phyloP scores from a whole-genome alignment of 2,113 vertebrate species.

The Pelobates fuscus region DNA sequence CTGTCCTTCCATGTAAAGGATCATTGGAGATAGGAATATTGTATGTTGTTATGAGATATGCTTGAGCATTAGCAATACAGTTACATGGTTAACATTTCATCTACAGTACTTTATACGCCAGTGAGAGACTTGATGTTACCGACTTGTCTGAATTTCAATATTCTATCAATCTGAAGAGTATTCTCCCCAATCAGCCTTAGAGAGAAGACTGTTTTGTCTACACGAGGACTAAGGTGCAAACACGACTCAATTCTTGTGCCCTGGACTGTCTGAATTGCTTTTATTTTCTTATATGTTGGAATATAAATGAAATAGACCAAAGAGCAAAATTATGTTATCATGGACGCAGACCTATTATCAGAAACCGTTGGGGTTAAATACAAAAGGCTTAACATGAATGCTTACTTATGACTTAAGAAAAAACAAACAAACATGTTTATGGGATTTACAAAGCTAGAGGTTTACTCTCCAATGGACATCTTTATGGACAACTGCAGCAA shows the following conservation, averaged over 20 bases:
- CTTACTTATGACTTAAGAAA: constrained; percentile 46
- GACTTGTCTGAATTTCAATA: constrained; percentile 58
- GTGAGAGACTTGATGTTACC: constrained; percentile 59
- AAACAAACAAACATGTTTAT: constrained; percentile 36
- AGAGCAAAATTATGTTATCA: constrained; percentile 84
- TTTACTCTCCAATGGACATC: constrained; percentile 56
- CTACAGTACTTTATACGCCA: constrained; percentile 52
- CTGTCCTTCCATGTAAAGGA: constrained; percentile 61
- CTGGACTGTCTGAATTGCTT: constrained; percentile 86
- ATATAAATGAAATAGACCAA: constrained; percentile 94
- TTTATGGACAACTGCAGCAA: constrained; percentile 52
- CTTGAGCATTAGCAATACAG: constrained; percentile 68
- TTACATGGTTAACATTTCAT: constrained; percentile 64
- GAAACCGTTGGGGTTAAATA: constrained; percentile 59
- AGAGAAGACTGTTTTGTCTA: constrained; percentile 63
- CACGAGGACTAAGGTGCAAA: constrained; percentile 65
- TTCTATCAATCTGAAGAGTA: constrained; percentile 60
- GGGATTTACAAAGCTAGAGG: constrained; percentile 58
- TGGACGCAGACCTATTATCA: constrained; percentile 67
- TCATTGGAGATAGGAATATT: constrained; percentile 58
- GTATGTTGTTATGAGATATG: constrained; percentile 56
- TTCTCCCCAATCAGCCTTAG: constrained; percentile 64
- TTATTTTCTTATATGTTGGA: constrained; percentile 85
- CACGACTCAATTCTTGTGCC: constrained; percentile 72
- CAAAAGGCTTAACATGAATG: constrained; percentile 62